Evolutionary conservation across 2,113 vertebrate genomes (phyloP).

Genomic region (Ariopsis seemanni): DNA sequence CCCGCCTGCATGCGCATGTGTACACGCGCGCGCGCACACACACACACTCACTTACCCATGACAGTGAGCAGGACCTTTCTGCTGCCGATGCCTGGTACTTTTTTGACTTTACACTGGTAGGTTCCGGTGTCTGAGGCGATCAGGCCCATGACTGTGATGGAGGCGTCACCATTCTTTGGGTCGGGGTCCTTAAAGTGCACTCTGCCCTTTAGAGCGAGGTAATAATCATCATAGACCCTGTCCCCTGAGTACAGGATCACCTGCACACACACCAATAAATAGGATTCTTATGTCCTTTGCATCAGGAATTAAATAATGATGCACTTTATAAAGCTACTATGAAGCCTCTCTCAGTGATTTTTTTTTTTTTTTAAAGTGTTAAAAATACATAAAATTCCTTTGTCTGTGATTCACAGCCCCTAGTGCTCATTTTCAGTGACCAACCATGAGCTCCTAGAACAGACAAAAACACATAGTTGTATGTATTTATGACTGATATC

Average conservation of each 20-base stretch:
- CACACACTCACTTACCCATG: conserved; percentile 76
- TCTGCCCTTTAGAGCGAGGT: conserved; percentile 73
- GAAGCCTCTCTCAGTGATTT: not conserved
- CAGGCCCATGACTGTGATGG: conserved; percentile 83
- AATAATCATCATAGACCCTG: conserved; percentile 80
- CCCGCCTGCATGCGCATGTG: not conserved
- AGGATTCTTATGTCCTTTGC: not conserved
- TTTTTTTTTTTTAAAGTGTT: too few relatives aligned
- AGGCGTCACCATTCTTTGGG: conserved; percentile 86
- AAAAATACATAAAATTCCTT: too few relatives aligned
- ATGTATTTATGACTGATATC: not conserved
- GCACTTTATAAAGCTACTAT: not conserved
- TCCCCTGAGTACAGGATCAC: conserved; percentile 87
- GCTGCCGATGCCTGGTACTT: conserved; percentile 84
- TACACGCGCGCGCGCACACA: not conserved
- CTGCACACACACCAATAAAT: conserved; percentile 59
- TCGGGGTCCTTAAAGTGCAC: conserved; percentile 83
- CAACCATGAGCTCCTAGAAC: not conserved
- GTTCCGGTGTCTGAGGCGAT: conserved; percentile 82
- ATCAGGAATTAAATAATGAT: not conserved
- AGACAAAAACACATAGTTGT: not conserved
- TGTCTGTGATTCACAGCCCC: too few relatives aligned
- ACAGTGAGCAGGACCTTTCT: conserved; percentile 85
- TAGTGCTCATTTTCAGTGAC: not conserved
- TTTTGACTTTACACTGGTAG: conserved; percentile 96